phyloP scores from a whole-genome alignment of 2,888 invertebrate genomes.

The Scaptomyza cyrtandrae region DNA sequence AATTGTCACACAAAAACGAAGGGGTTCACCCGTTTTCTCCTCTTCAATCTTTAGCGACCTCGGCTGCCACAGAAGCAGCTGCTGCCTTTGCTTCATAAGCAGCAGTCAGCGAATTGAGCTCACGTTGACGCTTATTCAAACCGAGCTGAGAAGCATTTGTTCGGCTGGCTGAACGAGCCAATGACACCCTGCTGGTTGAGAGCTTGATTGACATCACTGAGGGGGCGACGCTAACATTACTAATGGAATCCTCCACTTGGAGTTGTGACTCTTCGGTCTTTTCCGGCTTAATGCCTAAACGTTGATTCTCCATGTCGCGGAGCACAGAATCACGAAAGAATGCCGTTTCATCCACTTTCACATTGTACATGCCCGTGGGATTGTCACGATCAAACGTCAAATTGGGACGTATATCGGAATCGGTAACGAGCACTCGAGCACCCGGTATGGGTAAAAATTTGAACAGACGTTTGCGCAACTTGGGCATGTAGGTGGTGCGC shows the following conservation, averaged over 20 bases:
- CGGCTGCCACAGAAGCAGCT: conserved; percentile 1
- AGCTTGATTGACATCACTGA: background rate
- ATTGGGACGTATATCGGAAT: conserved; percentile 66
- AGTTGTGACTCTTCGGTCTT: rapidly evolving
- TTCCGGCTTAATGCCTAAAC: background rate
- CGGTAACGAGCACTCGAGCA: conserved; percentile 74
- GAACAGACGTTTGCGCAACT: conserved; percentile 75
- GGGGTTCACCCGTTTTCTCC: background rate
- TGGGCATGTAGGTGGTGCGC: conserved; percentile 57
- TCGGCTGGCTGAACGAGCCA: background rate
- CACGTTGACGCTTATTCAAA: too few species aligned
- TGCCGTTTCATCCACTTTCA: conserved; percentile 38
- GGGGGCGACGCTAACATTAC: background rate
- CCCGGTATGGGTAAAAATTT: conserved; percentile 80
- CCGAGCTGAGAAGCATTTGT: background rate
- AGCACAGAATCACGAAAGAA: conserved; percentile 57
- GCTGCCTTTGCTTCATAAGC: conserved; percentile 6
- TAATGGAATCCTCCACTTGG: background rate
- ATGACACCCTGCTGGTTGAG: too few species aligned
- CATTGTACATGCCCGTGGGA: conserved; percentile 60
- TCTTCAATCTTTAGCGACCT: background rate
- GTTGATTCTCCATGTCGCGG: conserved; percentile 19
- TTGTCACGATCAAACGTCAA: conserved; percentile 53
- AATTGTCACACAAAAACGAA: conserved; percentile 10
- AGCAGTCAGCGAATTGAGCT: conserved; percentile 5